Base-by-base conservation (phyloP, 2,113 vertebrate genomes). In the Pseudorhombus dupliciocellatus region DNA sequence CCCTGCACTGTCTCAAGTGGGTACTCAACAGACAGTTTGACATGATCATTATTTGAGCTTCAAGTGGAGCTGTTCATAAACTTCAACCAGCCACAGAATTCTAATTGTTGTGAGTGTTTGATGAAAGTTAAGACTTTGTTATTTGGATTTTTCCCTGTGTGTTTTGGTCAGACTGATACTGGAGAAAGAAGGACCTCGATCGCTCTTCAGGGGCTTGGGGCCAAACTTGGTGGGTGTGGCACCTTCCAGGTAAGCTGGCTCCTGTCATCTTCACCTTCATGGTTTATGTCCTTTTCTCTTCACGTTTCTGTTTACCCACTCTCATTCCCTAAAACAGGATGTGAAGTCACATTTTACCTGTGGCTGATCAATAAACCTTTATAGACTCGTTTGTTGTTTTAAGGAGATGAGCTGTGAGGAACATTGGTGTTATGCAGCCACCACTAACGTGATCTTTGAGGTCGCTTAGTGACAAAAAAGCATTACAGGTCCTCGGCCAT, bases 191-290 rank as follows among this genome's bases (percentile, higher is more conserved):
- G 98, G 98, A 66, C 94, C 96, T 84, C 97, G 97, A 12, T 99
- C 98, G 64, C 94, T 99, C 7, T 99, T 99, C 81, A 95, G 97
- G 89, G 98, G 97, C 46, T 89, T 99, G 81, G 98, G 98, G 75
- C 98, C 97, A 75, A 99, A 96, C 88, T 89, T 99, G 85, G 96
- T 99, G 70, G 98, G 97, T 0, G 98, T 99, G 87, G 98, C 98
- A 82, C 98, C 97, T 80, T 99, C 97, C 85, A 98, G 98, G 98
- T 98, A 71, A 87, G 79, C 25, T 14, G 5, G 7, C 7, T 26
- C 12, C 5, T 18, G 10, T 42, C 18, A 15, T 2, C 15, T n/a
- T 53, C 20, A 30, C 42, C 5, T 14, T 66, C 4, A 5, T 44
- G 42, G 14, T 50, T 26, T 18, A 57, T 31, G 20, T 18, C 20